Evolutionary conservation across 2,113 vertebrate genomes (phyloP), one percentile per base, ranked within the genome.

Genomic region (Hypomesus transpacificus): DNA sequence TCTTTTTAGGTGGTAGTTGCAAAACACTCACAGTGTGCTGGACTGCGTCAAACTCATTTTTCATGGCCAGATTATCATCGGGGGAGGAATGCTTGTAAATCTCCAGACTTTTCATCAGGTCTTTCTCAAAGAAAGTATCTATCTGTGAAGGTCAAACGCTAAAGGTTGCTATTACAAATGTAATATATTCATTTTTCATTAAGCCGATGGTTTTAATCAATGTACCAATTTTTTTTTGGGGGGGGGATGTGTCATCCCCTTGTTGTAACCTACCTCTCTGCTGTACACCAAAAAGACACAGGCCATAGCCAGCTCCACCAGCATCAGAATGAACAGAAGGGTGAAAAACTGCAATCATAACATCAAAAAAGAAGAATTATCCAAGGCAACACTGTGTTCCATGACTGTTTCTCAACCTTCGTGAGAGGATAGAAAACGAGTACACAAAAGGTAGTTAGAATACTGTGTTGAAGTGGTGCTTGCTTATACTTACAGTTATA

Each of bases 241-340:
- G 24, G 2, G 24, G 24, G 24, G 24, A 26, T 26, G 24, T 26
- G 24, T 26, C 24, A 26, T 26, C 24, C 24, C 24, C 3, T 8
- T 9, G 7, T 31, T 21, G 9, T 14, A 8, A 54, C 66, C n/a
- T 87, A 94, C 93, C 91, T 91, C 76, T 53, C 83, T 81, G 81
- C 87, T 91, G 63, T 90, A 91, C 68, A 92, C 77, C 28, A 92
- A 89, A 74, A 94, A 92, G 34, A 94, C 77, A 56, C 89, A 89
- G 68, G 91, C 92, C 82, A 93, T 78, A 60, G 75, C 85, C 79
- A 94, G 84, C 77, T 94, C 93, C 67, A 88, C 83, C 83, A 93
- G 73, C 72, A 94, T 91, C 68, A 94, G 92, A 75, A 93, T 76
- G 72, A 93, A 83, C 53, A 94, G 77, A 74, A 93, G 73, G 50